Base-by-base conservation (phyloP, 1,140 invertebrate genomes). In the Nebria ingens region DNA sequence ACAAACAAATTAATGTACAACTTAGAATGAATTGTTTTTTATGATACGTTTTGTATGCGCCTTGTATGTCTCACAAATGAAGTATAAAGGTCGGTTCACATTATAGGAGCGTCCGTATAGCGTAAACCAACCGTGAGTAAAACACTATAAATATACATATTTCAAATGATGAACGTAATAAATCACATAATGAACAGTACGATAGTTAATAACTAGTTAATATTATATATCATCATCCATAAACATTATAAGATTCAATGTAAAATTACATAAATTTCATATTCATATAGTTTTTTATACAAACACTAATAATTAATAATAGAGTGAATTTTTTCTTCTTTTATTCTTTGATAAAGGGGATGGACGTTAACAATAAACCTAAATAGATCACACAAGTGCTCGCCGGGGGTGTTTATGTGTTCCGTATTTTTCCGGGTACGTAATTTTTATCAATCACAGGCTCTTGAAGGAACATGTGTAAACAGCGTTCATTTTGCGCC, bases 391-490 rank as follows among this genome's bases (percentile, higher is more conserved):
- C 6, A 11, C 40, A 45, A 9, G 15, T 17, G 17, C 6, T 12
- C 6, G 17, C 6, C 40, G 4, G 25, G 13, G 25, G 12, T 40
- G 22, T 54, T 81, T 89, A 91, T 78, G 92, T 91, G 76, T 95
- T 98, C 71, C 96, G 83, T 75, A 99, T 98, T 79, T 98, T 98
- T 63, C 97, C 97, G 62, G 97, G 97, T 58, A 98, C 92, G 75
- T 99, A 99, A 76, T 97, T 98, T 76, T 95, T 97, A 76, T 99
- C 96, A 74, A 99, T 98, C 61, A 87, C 83, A 52, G 87, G 86
- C 67, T 98, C 95, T 74, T 98, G 95, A 55, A 99, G 79, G 79
- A 99, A 99, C 91, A 99, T 99, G 69, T 99, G 97, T 65, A 99
- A 83, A 78, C 96, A 99, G 68, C 92, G 80, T 78, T 99, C 97